Base-by-base conservation (phyloP, 1,140 invertebrate genomes). In the Drosophila oshimai region DNA sequence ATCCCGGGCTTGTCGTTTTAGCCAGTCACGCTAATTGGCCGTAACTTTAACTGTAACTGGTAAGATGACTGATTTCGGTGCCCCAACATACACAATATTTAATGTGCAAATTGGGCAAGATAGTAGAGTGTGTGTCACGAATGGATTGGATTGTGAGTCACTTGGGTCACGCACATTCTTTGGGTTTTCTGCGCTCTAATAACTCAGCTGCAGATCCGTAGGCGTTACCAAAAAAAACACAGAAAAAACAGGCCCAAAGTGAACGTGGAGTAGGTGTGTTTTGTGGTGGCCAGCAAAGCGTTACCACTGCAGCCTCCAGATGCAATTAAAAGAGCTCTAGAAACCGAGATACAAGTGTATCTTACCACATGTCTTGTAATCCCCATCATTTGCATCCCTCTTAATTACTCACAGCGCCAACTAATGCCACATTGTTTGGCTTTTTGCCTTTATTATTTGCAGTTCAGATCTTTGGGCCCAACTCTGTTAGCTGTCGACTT, bases 281-380 rank as follows among this genome's bases (percentile, higher is more conserved):
- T 36, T 6, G n/a, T 28, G 34, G 42, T 58, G 73, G 61, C 44
- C 80, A 84, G 34, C 80, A 60, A 29, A 86, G 75, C 79, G 80
- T 84, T 67, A 60, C 75, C 50, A 12, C 15, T 46, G 60, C 74
- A 54, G 72, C 49, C 47, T 44, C 69, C 64, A 62, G 74, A 37
- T 83, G 77, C 68, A 83, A 81, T 81, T 81, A 81, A 81, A 68
- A 7, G 39, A 49, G 62, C 44, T 65, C 62, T 65, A 64, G 61
- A 61, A 61, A 70, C 36, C 31, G 17, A 57, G 62, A 37, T 49
- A 41, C 51, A 33, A 60, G 24, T 47, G 39, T 44, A 31, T 58
- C 47, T 49, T 70, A 31, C 55, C 34, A 67, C 62, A 67, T 31
- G 33, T 45, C 36, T 33, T 20, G 53, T 26, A 45, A 18, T 39